These are phyloP conservation scores for Drosophila kanapiae DNA, from an alignment of 1,140 invertebrate genomes.

Conservation along the genomic window DNA sequence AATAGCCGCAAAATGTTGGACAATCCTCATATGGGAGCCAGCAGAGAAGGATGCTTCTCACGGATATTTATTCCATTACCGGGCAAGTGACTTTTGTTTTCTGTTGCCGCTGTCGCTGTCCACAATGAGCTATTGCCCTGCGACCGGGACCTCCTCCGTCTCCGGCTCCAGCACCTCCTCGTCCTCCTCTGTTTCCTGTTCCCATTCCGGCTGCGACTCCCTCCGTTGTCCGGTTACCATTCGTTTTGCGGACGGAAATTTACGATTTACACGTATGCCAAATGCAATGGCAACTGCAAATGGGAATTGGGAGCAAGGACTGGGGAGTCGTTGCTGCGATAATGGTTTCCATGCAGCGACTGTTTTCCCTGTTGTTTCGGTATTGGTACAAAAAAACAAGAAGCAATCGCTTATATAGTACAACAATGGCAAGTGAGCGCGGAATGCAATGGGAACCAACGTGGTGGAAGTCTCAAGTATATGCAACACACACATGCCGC, in stretches of 20 bases:
- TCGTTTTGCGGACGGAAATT: conserved; percentile 76
- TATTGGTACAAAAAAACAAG: conserved; percentile 27
- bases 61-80: conserved; percentile 56
- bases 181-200: conserved; percentile 1
- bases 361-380: conserved; percentile 42
- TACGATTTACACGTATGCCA: conserved; percentile 81
- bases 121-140: conserved; percentile 49
- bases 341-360: conserved; percentile 51
- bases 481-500: conserved; percentile 11
- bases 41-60: conserved; percentile 31
- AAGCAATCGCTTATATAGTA: conserved; percentile 13
- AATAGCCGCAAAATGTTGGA: conserved; percentile 54
- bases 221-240: conserved; percentile 47
- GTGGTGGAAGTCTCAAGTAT: conserved; percentile 16
- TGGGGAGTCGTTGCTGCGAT: conserved; percentile 30
- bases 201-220: conserved; percentile 15
- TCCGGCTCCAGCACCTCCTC: neutral
- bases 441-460: conserved; percentile 5
- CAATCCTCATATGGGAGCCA: conserved; percentile 21
- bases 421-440: conserved; percentile 34
- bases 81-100: conserved; percentile 51
- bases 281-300: conserved; percentile 61
- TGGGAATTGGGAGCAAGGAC: conserved; percentile 34
- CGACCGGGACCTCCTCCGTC: conserved; percentile 1
- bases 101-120: conserved; percentile 34